phyloP scores from a whole-genome alignment of 2,888 invertebrate genomes.

The Leucophora obtusa region DNA sequence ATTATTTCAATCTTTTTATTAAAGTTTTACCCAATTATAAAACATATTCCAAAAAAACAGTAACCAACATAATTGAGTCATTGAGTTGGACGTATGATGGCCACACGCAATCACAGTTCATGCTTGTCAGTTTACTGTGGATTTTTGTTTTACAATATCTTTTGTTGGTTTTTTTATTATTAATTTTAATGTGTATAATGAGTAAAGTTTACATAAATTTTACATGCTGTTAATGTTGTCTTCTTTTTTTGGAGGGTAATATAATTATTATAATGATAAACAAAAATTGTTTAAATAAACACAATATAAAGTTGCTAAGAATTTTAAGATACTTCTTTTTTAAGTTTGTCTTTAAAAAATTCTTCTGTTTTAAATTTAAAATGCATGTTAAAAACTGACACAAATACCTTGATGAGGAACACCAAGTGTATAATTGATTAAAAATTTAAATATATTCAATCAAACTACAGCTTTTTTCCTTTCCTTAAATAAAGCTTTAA shows the following conservation, averaged over 20 bases:
- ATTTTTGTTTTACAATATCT: not conserved
- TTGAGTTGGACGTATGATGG: conserved; percentile 2
- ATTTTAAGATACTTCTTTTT: too few relatives aligned
- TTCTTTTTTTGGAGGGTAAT: not conserved
- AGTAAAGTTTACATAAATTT: conserved; percentile 9
- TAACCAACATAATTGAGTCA: not conserved
- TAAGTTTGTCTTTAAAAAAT: too few relatives aligned
- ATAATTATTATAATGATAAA: too few relatives aligned
- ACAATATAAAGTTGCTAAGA: too few relatives aligned
- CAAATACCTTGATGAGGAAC: too few relatives aligned
- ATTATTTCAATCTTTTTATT: not conserved
- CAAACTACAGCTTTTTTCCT: too few relatives aligned
- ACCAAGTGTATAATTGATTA: too few relatives aligned
- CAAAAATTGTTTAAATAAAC: too few relatives aligned
- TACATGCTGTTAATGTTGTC: conserved; percentile 2
- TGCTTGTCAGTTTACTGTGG: conserved; percentile 26
- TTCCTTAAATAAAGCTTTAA: too few relatives aligned
- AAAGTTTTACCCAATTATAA: not conserved
- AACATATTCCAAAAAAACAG: not conserved
- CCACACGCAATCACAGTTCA: conserved; percentile 54
- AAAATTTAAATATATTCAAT: too few relatives aligned
- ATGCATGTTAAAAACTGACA: too few relatives aligned
- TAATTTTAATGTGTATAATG: not conserved
- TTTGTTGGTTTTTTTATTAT: not conserved
- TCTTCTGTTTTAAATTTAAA: too few relatives aligned